These are phyloP conservation scores for Actinia tenebrosa DNA, from an alignment of 64 coral and sea anemone species.

Conservation along the genomic window DNA sequence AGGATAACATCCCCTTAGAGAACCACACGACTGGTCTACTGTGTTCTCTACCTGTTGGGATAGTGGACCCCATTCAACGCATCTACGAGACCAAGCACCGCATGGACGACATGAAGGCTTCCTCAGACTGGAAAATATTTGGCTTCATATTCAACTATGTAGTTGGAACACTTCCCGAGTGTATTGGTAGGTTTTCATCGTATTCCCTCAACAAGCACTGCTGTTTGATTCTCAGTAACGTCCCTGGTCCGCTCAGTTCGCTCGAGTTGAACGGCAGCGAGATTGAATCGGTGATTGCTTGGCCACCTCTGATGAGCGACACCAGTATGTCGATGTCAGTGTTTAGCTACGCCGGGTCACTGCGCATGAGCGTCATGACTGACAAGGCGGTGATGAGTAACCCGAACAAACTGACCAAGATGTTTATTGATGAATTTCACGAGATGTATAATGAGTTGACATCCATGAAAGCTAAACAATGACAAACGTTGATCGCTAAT, in stretches of 20 bases:
- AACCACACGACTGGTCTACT: constrained; percentile 76
- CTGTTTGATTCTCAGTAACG: constrained; percentile 79
- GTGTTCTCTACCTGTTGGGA: constrained; percentile 58
- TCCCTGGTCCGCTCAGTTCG: constrained; percentile 66
- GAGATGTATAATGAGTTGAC: constrained; percentile 41
- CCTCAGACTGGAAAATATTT: constrained; percentile 73
- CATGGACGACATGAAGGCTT: constrained; percentile 81
- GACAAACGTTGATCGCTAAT: neutral
- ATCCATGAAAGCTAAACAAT: neutral
- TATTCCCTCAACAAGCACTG: constrained; percentile 73
- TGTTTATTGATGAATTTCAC: constrained; percentile 63
- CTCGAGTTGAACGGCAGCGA: constrained; percentile 59
- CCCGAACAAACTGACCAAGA: constrained; percentile 54
- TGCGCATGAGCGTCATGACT: constrained; percentile 62
- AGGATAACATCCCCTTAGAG: constrained; percentile 75
- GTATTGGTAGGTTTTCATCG: constrained; percentile 66
- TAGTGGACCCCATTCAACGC: constrained; percentile 38
- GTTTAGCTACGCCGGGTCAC: constrained; percentile 76
- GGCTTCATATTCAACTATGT: constrained; percentile 61
- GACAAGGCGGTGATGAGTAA: constrained; percentile 58
- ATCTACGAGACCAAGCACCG: constrained; percentile 63
- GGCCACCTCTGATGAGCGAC: constrained; percentile 82
- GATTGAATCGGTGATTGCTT: constrained; percentile 57
- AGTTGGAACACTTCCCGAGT: constrained; percentile 72
- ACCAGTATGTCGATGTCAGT: constrained; percentile 74